Evolutionary conservation across 2,797 vertebrate genomes (phyloP), one percentile per base, ranked within the genome.

Genomic region (Cyclopterus lumpus): DNA sequence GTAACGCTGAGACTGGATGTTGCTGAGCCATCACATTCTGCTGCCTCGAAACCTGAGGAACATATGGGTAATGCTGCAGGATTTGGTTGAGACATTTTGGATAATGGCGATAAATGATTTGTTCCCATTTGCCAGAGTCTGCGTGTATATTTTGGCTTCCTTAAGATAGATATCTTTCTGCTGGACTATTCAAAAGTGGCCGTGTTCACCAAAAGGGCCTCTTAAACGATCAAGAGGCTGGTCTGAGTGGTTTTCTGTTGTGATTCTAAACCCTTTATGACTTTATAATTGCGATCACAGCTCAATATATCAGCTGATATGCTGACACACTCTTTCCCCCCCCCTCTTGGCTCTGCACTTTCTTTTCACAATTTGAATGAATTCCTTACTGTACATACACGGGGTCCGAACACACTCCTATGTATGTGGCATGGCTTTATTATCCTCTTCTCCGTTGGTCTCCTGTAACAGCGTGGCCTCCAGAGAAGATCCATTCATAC

Each of bases 381-480:
- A 46, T 73, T 75, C 58, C 63, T 67, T 24, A 12, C 57, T 75
- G 38, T 67, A 38, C 65, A 53, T 15, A 6, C 26, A 14, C 53
- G 59, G 11, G 20, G 40, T 67, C 73, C 69, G 81, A 79, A 79
- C 69, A 71, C 53, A 66, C 64, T 74, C 51, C 79, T 59, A 85
- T 81, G 67, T 70, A 83, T 81, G 62, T 44, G 54, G 40, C 77
- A 79, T 82, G 67, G 83, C 82, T 86, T 85, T 75, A 86, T 86
- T 83, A 73, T 57, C 57, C 16, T 38, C 76, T 42, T 42, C 30
- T 68, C 69, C 59, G 76, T 72, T 71, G 65, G 36, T 73, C 63
- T 79, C 30, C 32, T 81, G 28, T 72, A 58, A 78, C 78, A 70
- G 46, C 70, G 24, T 3, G 20, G 48, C 75, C 86, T 51, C 64